Evolutionary conservation across 1,140 invertebrate species (phyloP).

Genomic region (Camponotus floridanus): DNA sequence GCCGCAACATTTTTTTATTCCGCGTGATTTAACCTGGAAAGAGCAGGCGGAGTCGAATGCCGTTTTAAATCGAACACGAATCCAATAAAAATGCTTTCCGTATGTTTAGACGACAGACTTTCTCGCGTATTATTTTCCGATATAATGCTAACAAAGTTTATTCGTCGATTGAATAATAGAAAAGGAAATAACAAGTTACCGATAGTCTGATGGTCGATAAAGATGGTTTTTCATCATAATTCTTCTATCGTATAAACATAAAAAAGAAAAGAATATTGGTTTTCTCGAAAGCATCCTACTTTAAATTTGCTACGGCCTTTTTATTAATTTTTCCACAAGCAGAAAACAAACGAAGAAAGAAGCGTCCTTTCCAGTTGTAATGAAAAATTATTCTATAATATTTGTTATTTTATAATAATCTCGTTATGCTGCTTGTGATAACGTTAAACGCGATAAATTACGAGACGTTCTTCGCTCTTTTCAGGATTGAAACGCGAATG

Average conservation of each 20-base stretch:
- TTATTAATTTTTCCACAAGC: neutral
- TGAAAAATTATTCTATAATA: neutral
- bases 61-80: neutral
- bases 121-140: neutral
- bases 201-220: neutral
- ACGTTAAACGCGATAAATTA: neutral
- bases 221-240: conserved; percentile 14
- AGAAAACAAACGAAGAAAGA: neutral
- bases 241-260: neutral
- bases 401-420: neutral
- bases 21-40: conserved; percentile 11
- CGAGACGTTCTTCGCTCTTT: neutral
- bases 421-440: neutral
- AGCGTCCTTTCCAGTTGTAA: neutral
- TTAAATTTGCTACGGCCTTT: neutral
- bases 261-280: neutral
- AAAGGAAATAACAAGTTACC: conserved; percentile 11
- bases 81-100: neutral
- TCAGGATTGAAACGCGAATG: neutral
- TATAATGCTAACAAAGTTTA: neutral
- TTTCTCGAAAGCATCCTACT: neutral
- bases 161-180: conserved; percentile 20
- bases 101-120: conserved; percentile 7
- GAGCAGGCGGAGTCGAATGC: neutral
- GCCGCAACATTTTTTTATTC: neutral